Conservation (phyloP, 1,140 invertebrate species). For the Belonocnema kinseyi region DNA sequence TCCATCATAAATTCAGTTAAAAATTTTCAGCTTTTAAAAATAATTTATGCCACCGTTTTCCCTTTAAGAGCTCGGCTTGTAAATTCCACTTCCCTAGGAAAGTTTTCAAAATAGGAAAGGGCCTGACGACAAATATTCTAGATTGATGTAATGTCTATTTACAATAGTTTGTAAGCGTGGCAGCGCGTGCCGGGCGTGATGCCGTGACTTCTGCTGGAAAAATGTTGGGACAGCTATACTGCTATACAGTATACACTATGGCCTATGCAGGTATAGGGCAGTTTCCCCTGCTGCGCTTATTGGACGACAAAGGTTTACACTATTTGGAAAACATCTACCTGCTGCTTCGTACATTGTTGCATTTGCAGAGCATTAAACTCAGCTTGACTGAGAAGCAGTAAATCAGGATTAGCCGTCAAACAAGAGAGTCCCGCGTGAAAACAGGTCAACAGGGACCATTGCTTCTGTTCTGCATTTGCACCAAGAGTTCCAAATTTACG, state of each 20-base stretch:
- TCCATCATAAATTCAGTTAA: neutral
- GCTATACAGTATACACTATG: too few species aligned
- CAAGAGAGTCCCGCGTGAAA: neutral
- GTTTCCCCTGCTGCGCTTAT: slow-evolving; percentile 39
- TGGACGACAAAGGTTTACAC: slow-evolving; percentile 37
- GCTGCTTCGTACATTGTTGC: slow-evolving; percentile 43
- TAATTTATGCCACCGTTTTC: slow-evolving; percentile 2
- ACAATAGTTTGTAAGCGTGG: slow-evolving; percentile 37
- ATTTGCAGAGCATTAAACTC: slow-evolving; percentile 52
- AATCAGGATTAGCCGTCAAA: slow-evolving; percentile 53
- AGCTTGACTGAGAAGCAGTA: slow-evolving; percentile 36
- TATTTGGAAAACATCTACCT: slow-evolving; percentile 56
- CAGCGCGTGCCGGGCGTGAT: slow-evolving; percentile 45
- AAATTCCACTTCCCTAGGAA: slow-evolving; percentile 6
- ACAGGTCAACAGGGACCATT: slow-evolving; percentile 3
- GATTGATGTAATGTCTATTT: slow-evolving; percentile 16
- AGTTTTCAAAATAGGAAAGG: neutral
- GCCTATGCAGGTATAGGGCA: neutral
- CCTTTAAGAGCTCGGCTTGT: slow-evolving; percentile 10
- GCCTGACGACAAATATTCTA: neutral
- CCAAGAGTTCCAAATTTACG: slow-evolving; percentile 10
- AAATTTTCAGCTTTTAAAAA: neutral
- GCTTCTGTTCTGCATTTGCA: slow-evolving; percentile 23
- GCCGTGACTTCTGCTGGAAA: slow-evolving; percentile 13
- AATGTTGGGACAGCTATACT: neutral